phyloP scores from a whole-genome alignment of 2,797 vertebrate species.

The Myripristis murdjan region DNA sequence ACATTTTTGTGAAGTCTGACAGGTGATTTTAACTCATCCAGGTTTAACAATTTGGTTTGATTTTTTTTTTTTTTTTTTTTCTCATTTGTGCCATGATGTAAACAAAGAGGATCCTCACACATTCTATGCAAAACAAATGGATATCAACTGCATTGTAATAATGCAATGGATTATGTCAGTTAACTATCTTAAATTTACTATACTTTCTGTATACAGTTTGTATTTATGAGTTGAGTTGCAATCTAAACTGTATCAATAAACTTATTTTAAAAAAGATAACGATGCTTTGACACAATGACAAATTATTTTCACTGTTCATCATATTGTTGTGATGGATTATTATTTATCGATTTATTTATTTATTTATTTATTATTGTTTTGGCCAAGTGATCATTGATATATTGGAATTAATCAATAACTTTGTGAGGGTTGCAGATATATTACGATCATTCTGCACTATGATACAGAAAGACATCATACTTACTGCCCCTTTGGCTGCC shows the following conservation, averaged over 20 bases:
- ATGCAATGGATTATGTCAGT: conserved; percentile 90
- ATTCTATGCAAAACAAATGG: conserved; percentile 91
- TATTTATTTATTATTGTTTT: too few species aligned
- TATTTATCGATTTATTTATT: too few species aligned
- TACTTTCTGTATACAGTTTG: conserved; percentile 95
- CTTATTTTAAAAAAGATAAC: conserved; percentile 88
- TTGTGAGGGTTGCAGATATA: too few species aligned
- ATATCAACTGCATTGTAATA: conserved; percentile 93
- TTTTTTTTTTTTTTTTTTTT: conserved; percentile 39
- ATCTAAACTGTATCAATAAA: conserved; percentile 96
- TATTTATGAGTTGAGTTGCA: conserved; percentile 94
- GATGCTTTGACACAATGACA: background rate
- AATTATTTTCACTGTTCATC: background rate
- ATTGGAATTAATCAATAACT: too few species aligned
- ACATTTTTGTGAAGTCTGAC: too few species aligned
- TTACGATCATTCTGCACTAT: too few species aligned
- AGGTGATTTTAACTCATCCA: too few species aligned
- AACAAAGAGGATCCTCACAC: conserved; percentile 87
- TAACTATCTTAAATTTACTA: conserved; percentile 94
- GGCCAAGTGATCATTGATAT: too few species aligned
- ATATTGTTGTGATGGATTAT: too few species aligned
- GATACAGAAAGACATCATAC: too few species aligned
- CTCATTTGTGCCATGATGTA: conserved; percentile 44
- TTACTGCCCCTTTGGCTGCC: too few species aligned
- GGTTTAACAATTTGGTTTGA: background rate